Conservation (phyloP, 2,888 invertebrate species). For the Zygaena filipendulae region DNA sequence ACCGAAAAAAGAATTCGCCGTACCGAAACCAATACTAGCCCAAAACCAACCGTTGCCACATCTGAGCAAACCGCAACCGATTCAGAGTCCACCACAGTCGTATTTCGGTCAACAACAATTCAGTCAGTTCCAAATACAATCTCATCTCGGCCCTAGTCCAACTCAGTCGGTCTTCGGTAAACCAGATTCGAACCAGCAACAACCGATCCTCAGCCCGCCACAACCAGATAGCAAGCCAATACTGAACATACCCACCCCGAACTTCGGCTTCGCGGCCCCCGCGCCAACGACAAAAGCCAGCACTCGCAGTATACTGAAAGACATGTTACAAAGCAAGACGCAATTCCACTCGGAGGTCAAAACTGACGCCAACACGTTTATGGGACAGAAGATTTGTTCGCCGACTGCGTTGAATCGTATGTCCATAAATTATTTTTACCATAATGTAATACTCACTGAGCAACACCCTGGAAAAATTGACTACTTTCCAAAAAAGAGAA, state of each 20-base stretch:
- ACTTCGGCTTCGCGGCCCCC: conserved; percentile 15
- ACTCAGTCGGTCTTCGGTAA: no score
- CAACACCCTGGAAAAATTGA: no score
- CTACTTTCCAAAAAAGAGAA: no score
- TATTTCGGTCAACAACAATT: no score
- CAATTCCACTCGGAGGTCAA: conserved; percentile 25
- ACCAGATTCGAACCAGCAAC: no score
- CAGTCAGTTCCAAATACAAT: no score
- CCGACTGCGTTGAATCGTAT: conserved; percentile 40
- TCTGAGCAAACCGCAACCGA: conserved; percentile 7
- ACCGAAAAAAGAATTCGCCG: conserved; percentile 27
- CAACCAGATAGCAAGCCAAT: no score
- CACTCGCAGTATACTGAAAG: conserved; percentile 38
- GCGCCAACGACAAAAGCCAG: conserved; percentile 12
- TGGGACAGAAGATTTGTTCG: conserved; percentile 55
- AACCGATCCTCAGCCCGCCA: conserved; percentile 3
- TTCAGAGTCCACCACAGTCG: no score
- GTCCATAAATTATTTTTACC: conserved; percentile 14
- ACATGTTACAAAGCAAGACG: conserved; percentile 30
- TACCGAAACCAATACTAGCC: conserved; percentile 5
- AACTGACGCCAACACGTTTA: conserved; percentile 36
- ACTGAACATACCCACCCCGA: no score
- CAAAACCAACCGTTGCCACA: conserved; percentile 9
- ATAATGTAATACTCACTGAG: no score
- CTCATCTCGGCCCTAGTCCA: no score